Conservation (phyloP, 2,797 vertebrate species). For the Myotis daubentonii region DNA sequence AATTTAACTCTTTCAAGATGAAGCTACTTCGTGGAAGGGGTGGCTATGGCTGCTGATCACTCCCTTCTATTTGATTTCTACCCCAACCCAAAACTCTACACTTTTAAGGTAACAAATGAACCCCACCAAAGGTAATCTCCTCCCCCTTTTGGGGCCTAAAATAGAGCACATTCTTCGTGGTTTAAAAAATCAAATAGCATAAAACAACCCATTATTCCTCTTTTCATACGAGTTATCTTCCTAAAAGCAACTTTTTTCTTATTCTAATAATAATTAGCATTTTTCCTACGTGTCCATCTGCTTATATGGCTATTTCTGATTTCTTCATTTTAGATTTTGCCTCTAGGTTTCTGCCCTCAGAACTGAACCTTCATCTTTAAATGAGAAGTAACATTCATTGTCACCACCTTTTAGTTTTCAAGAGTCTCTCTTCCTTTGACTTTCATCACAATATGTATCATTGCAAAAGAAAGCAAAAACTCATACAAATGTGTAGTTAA, state of each 20-base stretch:
- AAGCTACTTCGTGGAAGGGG: neutral
- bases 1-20: neutral
- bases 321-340: neutral
- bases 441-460: neutral
- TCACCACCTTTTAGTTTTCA: neutral
- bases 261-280: neutral
- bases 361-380: neutral
- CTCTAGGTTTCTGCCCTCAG: neutral
- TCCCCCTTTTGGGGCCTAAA: neutral
- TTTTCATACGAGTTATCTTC: neutral
- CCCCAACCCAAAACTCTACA: neutral
- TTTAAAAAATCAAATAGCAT: constrained; percentile 17
- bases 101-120: neutral
- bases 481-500: neutral
- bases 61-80: neutral
- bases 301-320: neutral
- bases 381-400: neutral
- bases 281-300: neutral
- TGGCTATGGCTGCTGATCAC: neutral
- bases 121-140: neutral
- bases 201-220: neutral
- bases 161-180: neutral
- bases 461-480: neutral
- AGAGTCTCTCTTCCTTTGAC: neutral
- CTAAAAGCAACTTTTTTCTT: neutral